Percentiles rank a stretch among this genome's conserved stretches.
phyloP scores from a whole-genome alignment of 2,797 vertebrate species.

The Picus viridis region DNA sequence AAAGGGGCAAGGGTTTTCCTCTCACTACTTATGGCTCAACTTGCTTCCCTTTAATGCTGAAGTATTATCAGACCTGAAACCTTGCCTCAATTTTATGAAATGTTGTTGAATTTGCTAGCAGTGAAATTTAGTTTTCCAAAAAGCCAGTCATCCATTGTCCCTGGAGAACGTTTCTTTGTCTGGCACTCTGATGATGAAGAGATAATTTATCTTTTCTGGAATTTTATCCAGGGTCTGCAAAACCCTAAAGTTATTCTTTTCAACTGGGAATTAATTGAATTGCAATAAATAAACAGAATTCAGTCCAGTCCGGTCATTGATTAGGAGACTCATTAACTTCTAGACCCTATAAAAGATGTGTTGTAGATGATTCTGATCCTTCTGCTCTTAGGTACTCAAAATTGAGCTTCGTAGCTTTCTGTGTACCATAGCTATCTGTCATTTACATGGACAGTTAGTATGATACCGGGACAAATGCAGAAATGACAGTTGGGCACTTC shows the following conservation, averaged over 20 bases:
- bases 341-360: background rate
- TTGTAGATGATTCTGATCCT: background rate
- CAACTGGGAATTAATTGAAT: background rate
- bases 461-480: background rate
- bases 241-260: background rate
- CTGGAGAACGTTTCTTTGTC: background rate
- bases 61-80: background rate
- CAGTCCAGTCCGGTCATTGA: background rate
- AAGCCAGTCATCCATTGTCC: background rate
- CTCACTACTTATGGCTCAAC: background rate
- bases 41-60: background rate
- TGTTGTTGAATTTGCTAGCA: background rate
- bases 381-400: background rate
- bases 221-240: background rate
- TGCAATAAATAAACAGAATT: background rate
- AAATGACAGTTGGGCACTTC: fast-evolving
- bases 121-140: background rate
- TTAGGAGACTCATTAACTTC: background rate
- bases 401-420: background rate
- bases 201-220: background rate
- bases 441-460: background rate
- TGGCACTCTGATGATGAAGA: background rate
- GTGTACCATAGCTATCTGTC: background rate
- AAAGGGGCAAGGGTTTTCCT: background rate
- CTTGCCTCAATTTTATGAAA: background rate